Base-by-base conservation (phyloP, 2,113 vertebrate species). In the Hoplias malabaricus region DNA sequence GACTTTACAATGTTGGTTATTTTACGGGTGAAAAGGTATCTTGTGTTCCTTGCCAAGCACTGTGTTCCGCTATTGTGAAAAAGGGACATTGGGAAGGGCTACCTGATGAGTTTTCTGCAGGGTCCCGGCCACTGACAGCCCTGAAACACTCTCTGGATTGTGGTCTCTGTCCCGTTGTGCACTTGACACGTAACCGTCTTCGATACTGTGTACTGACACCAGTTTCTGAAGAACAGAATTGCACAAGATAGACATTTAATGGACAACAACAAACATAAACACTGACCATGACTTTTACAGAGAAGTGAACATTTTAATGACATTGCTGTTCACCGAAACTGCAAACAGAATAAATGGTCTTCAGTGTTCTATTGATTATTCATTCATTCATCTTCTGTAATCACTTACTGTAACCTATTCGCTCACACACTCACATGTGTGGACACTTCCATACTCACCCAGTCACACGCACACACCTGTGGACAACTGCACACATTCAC, bases 101-200 rank as follows among this genome's bases (percentile, higher is more conserved):
- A 99, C 97, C 96, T 98, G 87, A 98, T 93, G 80, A 96, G 88
- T 88, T 96, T 98, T 85, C 94, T 85, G 57, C 96, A 99, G 57
- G 94, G 96, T 87, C 96, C 95, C 0, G 96, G 97, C 97, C 97
- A 98, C n/a, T 95, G 89, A 87, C 97, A 98, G 84, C 94, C 94
- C 90, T 98, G 97, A 79, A 96, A 93, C 78, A 98, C 95, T 43
- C 96, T 91, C 89, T 99, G 96, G 82, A 98, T 93, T 73, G 94
- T 90, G 0, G 95, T 95, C 84, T 98, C 96, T 0, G 95, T 95
- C 50, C 97, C 96, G 4, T 99, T 99, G 84, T 96, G 96, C 82
- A 98, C 94, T 84, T 98, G 96, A 87, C 96, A 99, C 69, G 95
- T 93, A 69, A 99, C 95, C 0, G 92, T 96, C 88, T 91, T 93